A percentile compares a stretch with the other conserved stretches of the same genome.
phyloP scores from a whole-genome alignment of 53 echinoderm and acorn worm species.

The Actinopyga echinites region DNA sequence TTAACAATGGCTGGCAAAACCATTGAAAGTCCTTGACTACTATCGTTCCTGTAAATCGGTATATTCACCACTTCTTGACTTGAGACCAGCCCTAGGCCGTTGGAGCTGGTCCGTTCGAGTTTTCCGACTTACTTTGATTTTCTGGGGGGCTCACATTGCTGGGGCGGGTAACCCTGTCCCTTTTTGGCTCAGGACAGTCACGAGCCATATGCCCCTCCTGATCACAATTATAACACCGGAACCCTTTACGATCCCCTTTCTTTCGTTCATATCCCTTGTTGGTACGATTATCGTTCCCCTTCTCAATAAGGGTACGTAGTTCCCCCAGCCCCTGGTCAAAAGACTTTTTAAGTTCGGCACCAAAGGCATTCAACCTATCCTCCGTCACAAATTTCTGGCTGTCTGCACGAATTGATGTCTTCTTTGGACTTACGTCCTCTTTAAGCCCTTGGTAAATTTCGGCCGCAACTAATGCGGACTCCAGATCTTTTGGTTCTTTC shows the following conservation, averaged over 20 bases:
- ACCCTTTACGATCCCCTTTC: background rate
- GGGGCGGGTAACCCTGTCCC: background rate
- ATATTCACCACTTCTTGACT: background rate
- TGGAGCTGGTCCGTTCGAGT: constrained; percentile 41
- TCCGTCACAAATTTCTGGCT: background rate
- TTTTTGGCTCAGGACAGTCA: constrained; percentile 12
- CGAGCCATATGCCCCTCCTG: constrained; percentile 39
- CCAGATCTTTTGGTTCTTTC: no score
- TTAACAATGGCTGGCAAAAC: constrained; percentile 24
- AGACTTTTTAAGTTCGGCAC: background rate
- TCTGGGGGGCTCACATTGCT: background rate
- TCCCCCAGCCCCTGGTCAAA: background rate
- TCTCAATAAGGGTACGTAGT: background rate
- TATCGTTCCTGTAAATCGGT: background rate
- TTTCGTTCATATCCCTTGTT: no score
- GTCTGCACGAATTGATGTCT: background rate
- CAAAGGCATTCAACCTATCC: no score
- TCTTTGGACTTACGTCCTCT: background rate
- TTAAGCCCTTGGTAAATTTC: constrained; percentile 20
- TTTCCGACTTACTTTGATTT: constrained; percentile 24
- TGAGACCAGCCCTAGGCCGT: constrained; percentile 52
- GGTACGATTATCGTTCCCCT: background rate
- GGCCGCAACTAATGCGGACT: constrained; percentile 43
- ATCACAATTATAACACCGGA: constrained; percentile 51
- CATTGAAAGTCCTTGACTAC: constrained; percentile 24